Percentiles rank a stretch among this genome's conserved stretches.
phyloP scores from a whole-genome alignment of 2,888 invertebrate genomes.

The Dione juno region DNA sequence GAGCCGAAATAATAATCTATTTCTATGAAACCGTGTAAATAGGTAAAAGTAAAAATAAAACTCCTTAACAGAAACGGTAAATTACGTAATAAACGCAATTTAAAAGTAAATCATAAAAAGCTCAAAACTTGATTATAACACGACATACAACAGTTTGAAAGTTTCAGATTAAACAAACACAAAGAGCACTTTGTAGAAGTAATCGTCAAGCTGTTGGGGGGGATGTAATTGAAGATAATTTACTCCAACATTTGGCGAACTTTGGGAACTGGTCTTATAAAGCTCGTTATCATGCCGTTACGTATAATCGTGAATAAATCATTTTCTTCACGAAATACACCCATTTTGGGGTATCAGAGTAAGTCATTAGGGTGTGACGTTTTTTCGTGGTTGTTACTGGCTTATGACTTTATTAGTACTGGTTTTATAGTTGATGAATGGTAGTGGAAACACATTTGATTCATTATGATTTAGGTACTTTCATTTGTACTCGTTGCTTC shows the following conservation, averaged over 20 bases:
- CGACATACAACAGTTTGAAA: conserved; percentile 9
- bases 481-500: not conserved
- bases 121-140: not conserved
- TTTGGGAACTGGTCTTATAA: conserved; percentile 30
- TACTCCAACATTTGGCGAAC: conserved; percentile 31
- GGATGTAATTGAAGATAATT: conserved; percentile 36
- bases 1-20: too few species aligned
- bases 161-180: conserved; percentile 13
- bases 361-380: conserved; percentile 38
- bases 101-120: not conserved
- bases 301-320: conserved; percentile 47
- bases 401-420: conserved; percentile 29
- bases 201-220: conserved; percentile 18
- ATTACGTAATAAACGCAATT: not conserved
- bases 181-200: conserved; percentile 23
- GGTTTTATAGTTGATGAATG: conserved; percentile 24
- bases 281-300: conserved; percentile 42
- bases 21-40: too few species aligned
- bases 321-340: conserved; percentile 46
- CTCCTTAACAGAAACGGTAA: too few species aligned
- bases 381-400: conserved; percentile 20
- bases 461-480: not conserved
- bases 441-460: conserved; percentile 13
- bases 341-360: conserved; percentile 42
- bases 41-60: too few species aligned